phyloP scores from a whole-genome alignment of 2,888 invertebrate species.

The Ypsolopha sequella region DNA sequence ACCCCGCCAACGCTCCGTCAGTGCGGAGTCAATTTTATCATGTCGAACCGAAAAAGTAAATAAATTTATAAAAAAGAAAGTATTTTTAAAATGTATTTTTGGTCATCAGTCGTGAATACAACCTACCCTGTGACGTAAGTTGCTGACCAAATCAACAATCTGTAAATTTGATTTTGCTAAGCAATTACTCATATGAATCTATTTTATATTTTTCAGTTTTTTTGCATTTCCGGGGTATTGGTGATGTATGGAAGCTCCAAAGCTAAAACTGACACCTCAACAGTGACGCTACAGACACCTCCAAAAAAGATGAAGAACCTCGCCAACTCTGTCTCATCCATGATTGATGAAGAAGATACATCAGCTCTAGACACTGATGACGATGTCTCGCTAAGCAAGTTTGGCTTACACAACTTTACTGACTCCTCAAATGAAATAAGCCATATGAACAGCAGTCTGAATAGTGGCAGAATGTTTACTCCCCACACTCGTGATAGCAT shows the following conservation, averaged over 20 bases:
- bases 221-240: slow-evolving; percentile 35
- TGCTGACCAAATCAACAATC: too few relatives aligned
- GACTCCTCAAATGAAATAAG: slow-evolving; percentile 50
- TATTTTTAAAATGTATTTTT: too few relatives aligned
- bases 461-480: slow-evolving; percentile 47
- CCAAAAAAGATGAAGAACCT: slow-evolving; percentile 41
- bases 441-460: slow-evolving; percentile 31
- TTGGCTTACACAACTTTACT: slow-evolving; percentile 49
- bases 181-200: background rate
- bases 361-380: slow-evolving; percentile 49
- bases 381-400: slow-evolving; percentile 58
- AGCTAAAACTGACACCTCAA: slow-evolving; percentile 10
- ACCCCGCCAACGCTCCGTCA: too few relatives aligned
- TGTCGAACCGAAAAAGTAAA: too few relatives aligned
- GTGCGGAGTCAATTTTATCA: too few relatives aligned
- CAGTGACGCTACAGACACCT: slow-evolving; percentile 14
- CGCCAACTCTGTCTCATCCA: slow-evolving; percentile 23
- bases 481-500: slow-evolving; percentile 35
- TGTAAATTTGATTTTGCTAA: too few relatives aligned
- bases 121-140: too few relatives aligned
- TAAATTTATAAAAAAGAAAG: too few relatives aligned
- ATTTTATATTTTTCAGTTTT: slow-evolving; percentile 45
- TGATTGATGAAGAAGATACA: slow-evolving; percentile 35
- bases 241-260: slow-evolving; percentile 40
- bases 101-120: too few relatives aligned